phyloP scores from a whole-genome alignment of 2,797 vertebrate species.

The Myoxocephalus aenaeus region DNA sequence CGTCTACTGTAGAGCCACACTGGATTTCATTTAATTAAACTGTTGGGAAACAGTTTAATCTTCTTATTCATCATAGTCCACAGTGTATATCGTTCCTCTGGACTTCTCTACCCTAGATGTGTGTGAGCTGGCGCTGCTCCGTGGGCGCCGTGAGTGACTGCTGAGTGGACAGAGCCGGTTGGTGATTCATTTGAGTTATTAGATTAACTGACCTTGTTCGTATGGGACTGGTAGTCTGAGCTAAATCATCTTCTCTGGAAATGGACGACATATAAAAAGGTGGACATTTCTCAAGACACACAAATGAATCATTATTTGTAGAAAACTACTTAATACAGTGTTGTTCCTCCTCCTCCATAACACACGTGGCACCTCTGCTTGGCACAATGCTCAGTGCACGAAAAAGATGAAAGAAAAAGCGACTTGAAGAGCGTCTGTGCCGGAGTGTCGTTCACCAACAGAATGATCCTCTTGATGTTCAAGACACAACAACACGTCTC shows the following conservation, averaged over 20 bases:
- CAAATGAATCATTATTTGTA: neutral
- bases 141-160: slow-evolving; percentile 31
- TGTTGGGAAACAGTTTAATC: slow-evolving; percentile 40
- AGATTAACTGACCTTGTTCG: slow-evolving; percentile 61
- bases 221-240: slow-evolving; percentile 23
- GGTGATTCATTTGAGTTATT: slow-evolving; percentile 56
- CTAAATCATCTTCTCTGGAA: slow-evolving; percentile 34
- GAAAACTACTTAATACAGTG: slow-evolving; percentile 1
- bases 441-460: slow-evolving; percentile 5
- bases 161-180: slow-evolving; percentile 45
- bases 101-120: neutral
- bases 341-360: neutral
- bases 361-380: neutral
- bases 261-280: slow-evolving; percentile 2
- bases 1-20: slow-evolving; percentile 3
- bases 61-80: slow-evolving; percentile 12
- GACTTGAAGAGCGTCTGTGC: neutral
- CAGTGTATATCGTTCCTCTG: neutral
- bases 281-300: neutral
- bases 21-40: slow-evolving; percentile 67
- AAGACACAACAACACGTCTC: slow-evolving; percentile 3
- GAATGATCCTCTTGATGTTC: slow-evolving; percentile 14
- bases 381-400: neutral
- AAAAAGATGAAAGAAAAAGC: neutral
- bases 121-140: slow-evolving; percentile 19